phyloP scores from a whole-genome alignment of 2,113 vertebrate genomes.

The Phylloscopus whistleri region DNA sequence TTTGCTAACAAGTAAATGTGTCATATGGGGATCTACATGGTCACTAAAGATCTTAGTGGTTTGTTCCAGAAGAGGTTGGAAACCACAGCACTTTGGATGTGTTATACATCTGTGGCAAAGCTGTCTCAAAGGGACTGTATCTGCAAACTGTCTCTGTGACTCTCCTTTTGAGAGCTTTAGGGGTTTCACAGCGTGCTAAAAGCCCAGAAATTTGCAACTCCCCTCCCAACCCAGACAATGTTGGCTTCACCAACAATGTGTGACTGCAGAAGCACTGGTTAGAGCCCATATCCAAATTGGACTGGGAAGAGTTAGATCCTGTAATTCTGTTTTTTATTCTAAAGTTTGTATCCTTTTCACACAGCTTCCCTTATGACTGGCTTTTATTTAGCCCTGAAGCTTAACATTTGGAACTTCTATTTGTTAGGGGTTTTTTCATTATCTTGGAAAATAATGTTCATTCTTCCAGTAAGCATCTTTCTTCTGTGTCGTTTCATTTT shows the following conservation, averaged over 20 bases:
- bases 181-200: neutral
- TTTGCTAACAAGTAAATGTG: neutral
- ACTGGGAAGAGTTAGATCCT: conserved; percentile 14
- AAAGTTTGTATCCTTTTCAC: conserved; percentile 23
- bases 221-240: conserved; percentile 10
- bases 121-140: neutral
- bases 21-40: neutral
- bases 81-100: neutral
- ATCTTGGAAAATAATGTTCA: conserved; percentile 1
- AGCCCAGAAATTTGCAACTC: neutral
- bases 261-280: neutral
- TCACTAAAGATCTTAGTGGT: neutral
- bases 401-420: conserved; percentile 41
- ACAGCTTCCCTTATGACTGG: neutral
- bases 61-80: neutral
- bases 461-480: conserved; percentile 21
- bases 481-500: conserved; percentile 28
- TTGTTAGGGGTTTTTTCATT: neutral
- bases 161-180: neutral
- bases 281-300: neutral
- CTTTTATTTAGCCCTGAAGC: conserved; percentile 55
- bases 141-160: neutral
- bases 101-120: neutral
- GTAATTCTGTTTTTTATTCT: neutral
- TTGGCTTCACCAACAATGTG: neutral